Percentiles rank a stretch among this genome's conserved stretches.
Evolutionary conservation across 2,888 invertebrate genomes (phyloP).

Genomic region (Pachydiplax longipennis): DNA sequence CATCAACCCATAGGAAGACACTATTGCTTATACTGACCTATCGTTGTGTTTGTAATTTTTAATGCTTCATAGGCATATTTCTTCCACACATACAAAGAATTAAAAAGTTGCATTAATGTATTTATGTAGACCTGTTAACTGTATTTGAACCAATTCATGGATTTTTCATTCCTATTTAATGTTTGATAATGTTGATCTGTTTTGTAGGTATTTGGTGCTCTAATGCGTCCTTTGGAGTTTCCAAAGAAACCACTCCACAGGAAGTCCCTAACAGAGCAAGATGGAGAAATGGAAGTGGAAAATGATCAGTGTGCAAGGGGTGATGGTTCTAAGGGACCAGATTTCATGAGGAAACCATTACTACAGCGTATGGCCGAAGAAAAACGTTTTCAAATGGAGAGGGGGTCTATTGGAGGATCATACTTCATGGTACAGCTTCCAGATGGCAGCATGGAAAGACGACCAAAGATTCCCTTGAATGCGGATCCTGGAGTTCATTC

Average conservation of each 20-base stretch:
- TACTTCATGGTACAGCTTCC: conserved; percentile 88
- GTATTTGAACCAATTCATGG: no score
- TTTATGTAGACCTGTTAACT: no score
- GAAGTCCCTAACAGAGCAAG: conserved; percentile 11
- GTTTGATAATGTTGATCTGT: background rate
- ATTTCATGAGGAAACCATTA: conserved; percentile 78
- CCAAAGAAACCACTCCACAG: conserved; percentile 65
- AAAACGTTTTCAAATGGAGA: conserved; percentile 87
- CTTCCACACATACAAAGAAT: no score
- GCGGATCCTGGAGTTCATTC: conserved; percentile 94
- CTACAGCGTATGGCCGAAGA: conserved; percentile 94
- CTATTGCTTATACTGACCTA: no score
- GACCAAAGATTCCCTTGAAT: conserved; percentile 89
- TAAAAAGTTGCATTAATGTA: no score
- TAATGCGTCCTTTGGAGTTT: conserved; percentile 82
- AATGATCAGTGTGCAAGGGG: conserved; percentile 29
- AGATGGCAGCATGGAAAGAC: conserved; percentile 89
- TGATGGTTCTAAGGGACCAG: conserved; percentile 56
- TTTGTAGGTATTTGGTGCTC: conserved; percentile 73
- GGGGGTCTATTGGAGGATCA: conserved; percentile 86
- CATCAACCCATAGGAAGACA: no score
- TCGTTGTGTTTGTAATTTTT: no score
- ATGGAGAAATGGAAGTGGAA: conserved; percentile 46
- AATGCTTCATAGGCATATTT: no score
- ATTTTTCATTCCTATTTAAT: no score